Evolutionary conservation across 2,113 vertebrate genomes (phyloP).

Genomic region (Silurus meridionalis): DNA sequence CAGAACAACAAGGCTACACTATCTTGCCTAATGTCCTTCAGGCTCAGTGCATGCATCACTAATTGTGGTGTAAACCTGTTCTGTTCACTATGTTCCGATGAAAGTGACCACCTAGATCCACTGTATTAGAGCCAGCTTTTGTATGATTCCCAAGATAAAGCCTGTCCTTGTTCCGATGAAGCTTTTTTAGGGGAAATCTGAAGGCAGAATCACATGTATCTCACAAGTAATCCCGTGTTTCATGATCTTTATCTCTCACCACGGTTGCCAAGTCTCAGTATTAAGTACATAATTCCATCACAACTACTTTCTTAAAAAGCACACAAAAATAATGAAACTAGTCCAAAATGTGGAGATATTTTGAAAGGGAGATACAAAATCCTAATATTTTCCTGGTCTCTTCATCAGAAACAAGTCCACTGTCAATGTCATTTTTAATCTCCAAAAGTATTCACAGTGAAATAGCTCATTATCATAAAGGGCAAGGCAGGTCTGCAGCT

Average conservation of each 20-base stretch:
- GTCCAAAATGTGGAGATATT: background rate
- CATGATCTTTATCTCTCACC: background rate
- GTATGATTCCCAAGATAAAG: background rate
- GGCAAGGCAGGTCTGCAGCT: too few species aligned
- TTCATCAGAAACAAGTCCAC: background rate
- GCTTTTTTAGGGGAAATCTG: background rate
- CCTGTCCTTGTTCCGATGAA: background rate
- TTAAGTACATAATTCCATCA: background rate
- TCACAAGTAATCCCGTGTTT: background rate
- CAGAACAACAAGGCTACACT: background rate
- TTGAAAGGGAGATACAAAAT: background rate
- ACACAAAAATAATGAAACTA: background rate
- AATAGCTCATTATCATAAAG: too few species aligned
- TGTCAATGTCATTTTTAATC: background rate
- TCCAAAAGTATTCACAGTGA: too few species aligned
- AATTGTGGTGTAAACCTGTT: slow-evolving; percentile 9
- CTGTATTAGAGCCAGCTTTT: background rate
- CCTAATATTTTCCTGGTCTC: background rate
- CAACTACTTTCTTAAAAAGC: background rate
- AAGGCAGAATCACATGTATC: background rate
- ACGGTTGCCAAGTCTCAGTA: background rate
- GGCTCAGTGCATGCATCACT: slow-evolving; percentile 4
- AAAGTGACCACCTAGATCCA: background rate
- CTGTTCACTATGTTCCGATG: background rate
- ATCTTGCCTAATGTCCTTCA: slow-evolving; percentile 15